Base-by-base conservation (phyloP, 2,888 invertebrate genomes). In the Xestia ashworthii region DNA sequence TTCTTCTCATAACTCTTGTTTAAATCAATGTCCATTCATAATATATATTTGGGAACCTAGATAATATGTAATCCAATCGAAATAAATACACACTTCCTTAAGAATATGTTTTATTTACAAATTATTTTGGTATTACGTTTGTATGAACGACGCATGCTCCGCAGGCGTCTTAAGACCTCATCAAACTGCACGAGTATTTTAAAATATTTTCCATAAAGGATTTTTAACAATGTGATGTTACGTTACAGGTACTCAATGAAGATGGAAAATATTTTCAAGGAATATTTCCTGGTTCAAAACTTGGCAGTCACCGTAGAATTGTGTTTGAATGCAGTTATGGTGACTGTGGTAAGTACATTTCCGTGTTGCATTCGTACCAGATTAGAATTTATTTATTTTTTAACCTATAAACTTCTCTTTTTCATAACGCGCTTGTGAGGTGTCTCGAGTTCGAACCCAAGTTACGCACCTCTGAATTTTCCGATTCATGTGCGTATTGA, bases 261-360 rank as follows among this genome's bases (percentile, higher is more conserved):
- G 4, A 89, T 95, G 84, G 90, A 92, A 55, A 82, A 75, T n/a
- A 90, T 92, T 58, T 95, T 95, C 78, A 92, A 93, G 73, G 94
- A 94, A 80, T 96, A 94, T 87, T 96, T 96, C 78, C 84, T 96
- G 25, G 86, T 96, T 6, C 96, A 96, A 86, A 95, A 95, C 78
- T 81, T 95, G 69, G 95, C 94, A 5, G 90, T 96, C 0, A 95
- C 95, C 4, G 83, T 94, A 44, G 96, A 96, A 78, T 76, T 96
- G 60, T 96, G 96, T 85, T 87, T 96, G 9, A 95, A 94, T 71
- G 95, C 95, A 3, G 86, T 96, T 38, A 93, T 96, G 92, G 88
- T 95, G 0, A 92, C 94, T 3, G 83, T 92, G 82, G 96, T 96
- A 88, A 91, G 94, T 90, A 76, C 11, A 48, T n/a, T 66, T 38